phyloP scores from a whole-genome alignment of 2,113 vertebrate genomes.

The Xyrauchen texanus region DNA sequence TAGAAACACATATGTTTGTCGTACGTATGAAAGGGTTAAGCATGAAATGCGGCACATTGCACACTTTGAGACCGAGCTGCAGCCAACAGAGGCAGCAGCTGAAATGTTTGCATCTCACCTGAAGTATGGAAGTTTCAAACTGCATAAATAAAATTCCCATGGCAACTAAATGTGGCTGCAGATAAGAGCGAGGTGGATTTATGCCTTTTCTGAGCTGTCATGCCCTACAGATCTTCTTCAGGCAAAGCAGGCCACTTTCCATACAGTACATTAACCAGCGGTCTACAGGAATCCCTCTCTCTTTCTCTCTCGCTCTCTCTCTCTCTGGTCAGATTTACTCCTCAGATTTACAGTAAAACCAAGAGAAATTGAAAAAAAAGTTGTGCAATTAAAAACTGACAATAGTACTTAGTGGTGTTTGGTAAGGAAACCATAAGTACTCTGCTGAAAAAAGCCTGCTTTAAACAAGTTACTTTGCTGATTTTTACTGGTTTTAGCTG shows the following conservation, averaged over 20 bases:
- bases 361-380: neutral
- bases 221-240: conserved; percentile 87
- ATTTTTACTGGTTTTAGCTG: no score
- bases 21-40: neutral
- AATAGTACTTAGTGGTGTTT: no score
- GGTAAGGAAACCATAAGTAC: no score
- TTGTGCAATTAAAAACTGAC: no score
- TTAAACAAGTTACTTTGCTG: no score
- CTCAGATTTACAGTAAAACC: neutral
- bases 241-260: conserved; percentile 88
- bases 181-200: conserved; percentile 81
- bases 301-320: conserved; percentile 56
- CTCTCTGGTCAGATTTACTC: conserved; percentile 23
- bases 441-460: no score
- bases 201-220: conserved; percentile 88
- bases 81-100: conserved; percentile 69
- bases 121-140: conserved; percentile 79
- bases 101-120: conserved; percentile 84
- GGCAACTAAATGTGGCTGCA: conserved; percentile 86
- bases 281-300: conserved; percentile 78
- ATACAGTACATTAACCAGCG: conserved; percentile 85
- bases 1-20: no score
- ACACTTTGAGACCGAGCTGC: conserved; percentile 5
- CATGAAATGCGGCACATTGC: conserved; percentile 7
- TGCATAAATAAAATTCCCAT: conserved; percentile 90